phyloP scores from a whole-genome alignment of 2,888 invertebrate genomes.

The Schizotus pectinicornis region DNA sequence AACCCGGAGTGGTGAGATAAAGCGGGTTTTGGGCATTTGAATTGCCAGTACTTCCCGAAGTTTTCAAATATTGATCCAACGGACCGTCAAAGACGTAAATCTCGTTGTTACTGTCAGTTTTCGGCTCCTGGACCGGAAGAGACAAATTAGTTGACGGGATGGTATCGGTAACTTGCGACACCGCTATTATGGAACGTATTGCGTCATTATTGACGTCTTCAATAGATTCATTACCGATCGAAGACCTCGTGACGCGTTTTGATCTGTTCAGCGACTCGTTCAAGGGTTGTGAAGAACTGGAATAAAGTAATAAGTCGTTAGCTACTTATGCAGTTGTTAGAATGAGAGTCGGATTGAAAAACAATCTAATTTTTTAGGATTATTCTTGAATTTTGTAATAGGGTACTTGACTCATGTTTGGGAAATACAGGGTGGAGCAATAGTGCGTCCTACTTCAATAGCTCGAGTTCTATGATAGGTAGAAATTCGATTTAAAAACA shows the following conservation, averaged over 20 bases:
- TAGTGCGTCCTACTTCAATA: too few relatives aligned
- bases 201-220: constrained; percentile 42
- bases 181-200: constrained; percentile 37
- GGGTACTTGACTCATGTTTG: too few relatives aligned
- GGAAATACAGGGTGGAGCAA: too few relatives aligned
- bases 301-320: background rate
- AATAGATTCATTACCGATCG: constrained; percentile 10
- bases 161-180: constrained; percentile 12
- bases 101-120: constrained; percentile 17
- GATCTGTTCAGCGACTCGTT: background rate
- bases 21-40: constrained; percentile 28
- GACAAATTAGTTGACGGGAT: background rate
- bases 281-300: background rate
- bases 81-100: constrained; percentile 37
- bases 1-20: constrained; percentile 31
- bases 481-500: too few relatives aligned
- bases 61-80: constrained; percentile 35
- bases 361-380: too few relatives aligned
- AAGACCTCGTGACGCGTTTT: background rate
- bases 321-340: background rate
- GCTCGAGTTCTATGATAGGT: too few relatives aligned
- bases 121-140: background rate
- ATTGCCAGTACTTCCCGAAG: constrained; percentile 10
- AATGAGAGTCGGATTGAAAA: too few relatives aligned
- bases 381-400: too few relatives aligned